phyloP scores from a whole-genome alignment of 2,888 invertebrate species.

The Rosalia funebris region DNA sequence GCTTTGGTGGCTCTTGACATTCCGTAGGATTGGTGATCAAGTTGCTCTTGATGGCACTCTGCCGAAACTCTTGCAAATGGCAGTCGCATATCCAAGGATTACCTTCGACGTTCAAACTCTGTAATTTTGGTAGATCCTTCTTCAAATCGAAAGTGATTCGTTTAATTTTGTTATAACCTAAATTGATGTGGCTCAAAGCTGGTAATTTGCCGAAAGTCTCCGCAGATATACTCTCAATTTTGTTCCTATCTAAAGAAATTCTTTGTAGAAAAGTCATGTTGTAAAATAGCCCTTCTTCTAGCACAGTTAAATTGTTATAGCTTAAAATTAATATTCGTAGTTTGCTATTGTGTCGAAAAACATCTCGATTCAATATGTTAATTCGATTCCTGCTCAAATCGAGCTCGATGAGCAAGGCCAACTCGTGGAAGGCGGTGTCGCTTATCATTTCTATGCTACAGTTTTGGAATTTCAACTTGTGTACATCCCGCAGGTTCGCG shows the following conservation, averaged over 20 bases:
- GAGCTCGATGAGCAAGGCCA: constrained; percentile 82
- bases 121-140: constrained; percentile 72
- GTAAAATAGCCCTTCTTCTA: constrained; percentile 81
- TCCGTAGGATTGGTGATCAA: constrained; percentile 80
- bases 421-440: constrained; percentile 78
- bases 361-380: constrained; percentile 72
- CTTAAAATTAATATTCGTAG: constrained; percentile 79
- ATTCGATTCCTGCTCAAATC: constrained; percentile 83
- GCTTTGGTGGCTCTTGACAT: constrained; percentile 75
- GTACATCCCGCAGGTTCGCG: constrained; percentile 80
- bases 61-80: constrained; percentile 79
- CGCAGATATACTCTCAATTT: constrained; percentile 74
- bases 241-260: constrained; percentile 81
- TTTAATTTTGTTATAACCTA: constrained; percentile 80
- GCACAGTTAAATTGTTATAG: constrained; percentile 77
- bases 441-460: constrained; percentile 80
- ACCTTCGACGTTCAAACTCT: constrained; percentile 78
- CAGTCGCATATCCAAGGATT: constrained; percentile 94
- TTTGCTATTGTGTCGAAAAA: constrained; percentile 77
- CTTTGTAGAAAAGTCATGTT: constrained; percentile 79
- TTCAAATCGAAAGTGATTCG: constrained; percentile 73
- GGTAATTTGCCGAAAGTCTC: constrained; percentile 67
- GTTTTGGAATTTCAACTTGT: constrained; percentile 80
- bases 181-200: constrained; percentile 73
- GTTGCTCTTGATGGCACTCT: constrained; percentile 78